These are phyloP conservation scores for Strigamia transsilvanica DNA, from an alignment of 2,888 invertebrate species.

Conservation along the genomic window DNA sequence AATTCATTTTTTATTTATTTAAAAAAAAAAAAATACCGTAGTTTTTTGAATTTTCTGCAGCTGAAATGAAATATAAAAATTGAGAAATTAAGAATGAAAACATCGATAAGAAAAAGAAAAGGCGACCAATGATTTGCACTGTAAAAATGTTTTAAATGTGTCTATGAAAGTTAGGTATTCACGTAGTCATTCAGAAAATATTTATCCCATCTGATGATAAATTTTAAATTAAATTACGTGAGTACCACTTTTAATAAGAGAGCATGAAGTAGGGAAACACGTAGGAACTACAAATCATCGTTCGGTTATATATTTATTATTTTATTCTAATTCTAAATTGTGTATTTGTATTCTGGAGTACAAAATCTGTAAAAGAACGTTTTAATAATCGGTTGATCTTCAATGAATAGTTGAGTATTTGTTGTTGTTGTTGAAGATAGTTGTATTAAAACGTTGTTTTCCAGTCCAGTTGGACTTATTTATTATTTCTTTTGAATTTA, in stretches of 20 bases:
- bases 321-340: background rate
- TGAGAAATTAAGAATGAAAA: too few relatives aligned
- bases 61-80: too few relatives aligned
- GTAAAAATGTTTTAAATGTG: background rate
- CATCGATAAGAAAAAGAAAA: background rate
- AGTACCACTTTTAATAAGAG: too few relatives aligned
- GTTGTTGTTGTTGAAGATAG: constrained; percentile 36
- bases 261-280: background rate
- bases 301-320: background rate
- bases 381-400: background rate
- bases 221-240: too few relatives aligned
- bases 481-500: constrained; percentile 46
- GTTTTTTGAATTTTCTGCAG: too few relatives aligned
- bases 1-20: too few relatives aligned
- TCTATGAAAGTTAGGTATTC: background rate
- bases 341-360: constrained; percentile 14
- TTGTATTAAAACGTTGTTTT: constrained; percentile 40
- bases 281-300: background rate
- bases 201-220: background rate
- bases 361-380: constrained; percentile 42
- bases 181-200: background rate
- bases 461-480: constrained; percentile 51
- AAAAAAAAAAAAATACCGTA: too few relatives aligned
- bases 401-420: background rate
- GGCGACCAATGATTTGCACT: background rate